These are phyloP conservation scores for Platysternon megacephalum DNA, from an alignment of 2,113 vertebrate genomes.

Conservation along the genomic window DNA sequence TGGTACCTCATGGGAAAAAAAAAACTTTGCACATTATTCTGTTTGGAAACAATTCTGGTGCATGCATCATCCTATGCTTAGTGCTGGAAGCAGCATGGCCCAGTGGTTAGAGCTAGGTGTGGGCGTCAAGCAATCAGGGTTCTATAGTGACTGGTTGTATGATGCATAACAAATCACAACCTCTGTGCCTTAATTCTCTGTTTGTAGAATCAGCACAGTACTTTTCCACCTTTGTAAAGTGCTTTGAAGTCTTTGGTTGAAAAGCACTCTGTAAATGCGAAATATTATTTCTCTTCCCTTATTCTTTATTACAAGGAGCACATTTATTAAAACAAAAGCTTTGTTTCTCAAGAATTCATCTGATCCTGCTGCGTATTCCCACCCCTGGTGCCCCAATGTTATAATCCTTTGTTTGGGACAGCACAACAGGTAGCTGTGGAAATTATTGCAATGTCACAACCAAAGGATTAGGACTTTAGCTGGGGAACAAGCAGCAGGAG, in stretches of 20 bases:
- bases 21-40: not conserved
- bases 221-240: not conserved
- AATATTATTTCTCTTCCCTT: constrained; percentile 8
- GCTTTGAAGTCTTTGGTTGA: constrained; percentile 3
- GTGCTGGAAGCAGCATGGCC: not conserved
- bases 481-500: not conserved
- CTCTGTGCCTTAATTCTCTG: not conserved
- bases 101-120: not conserved
- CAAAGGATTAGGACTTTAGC: not conserved
- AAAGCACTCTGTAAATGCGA: not conserved
- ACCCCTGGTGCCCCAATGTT: not conserved
- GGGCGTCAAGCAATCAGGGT: not conserved
- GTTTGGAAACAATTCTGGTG: not conserved
- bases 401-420: not conserved
- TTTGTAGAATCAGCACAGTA: not conserved
- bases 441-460: not conserved
- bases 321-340: not conserved
- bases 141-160: not conserved
- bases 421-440: not conserved
- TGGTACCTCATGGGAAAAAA: not conserved
- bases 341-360: not conserved
- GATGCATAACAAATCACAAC: not conserved
- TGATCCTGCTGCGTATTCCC: not conserved
- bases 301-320: not conserved
- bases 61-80: not conserved